These are phyloP conservation scores for Phainopepla nitens DNA, from an alignment of 2,113 vertebrate genomes.

Conservation along the genomic window DNA sequence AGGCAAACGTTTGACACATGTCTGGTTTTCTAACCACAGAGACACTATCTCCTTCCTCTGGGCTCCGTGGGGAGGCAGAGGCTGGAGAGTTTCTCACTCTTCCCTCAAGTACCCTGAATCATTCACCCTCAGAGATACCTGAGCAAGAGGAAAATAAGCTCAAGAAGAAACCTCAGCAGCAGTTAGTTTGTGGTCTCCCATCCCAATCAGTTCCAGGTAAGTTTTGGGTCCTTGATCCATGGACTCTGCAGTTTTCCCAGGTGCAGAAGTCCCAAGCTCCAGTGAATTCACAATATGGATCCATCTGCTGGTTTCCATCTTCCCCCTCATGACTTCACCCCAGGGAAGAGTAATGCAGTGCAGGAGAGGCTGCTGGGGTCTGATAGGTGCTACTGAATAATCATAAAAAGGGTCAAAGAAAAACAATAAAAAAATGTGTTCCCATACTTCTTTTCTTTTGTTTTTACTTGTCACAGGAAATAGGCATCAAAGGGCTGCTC, in stretches of 20 bases:
- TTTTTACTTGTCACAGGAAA: constrained; percentile 42
- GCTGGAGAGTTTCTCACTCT: constrained; percentile 4
- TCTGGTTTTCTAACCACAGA: constrained; percentile 59
- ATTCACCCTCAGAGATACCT: not conserved
- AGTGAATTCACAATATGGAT: not conserved
- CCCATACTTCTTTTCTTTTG: not conserved
- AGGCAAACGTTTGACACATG: not conserved
- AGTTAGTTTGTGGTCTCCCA: not conserved
- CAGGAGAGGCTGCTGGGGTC: accelerated
- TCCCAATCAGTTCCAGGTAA: not conserved
- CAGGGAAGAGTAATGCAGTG: not conserved
- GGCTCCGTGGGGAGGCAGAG: not conserved
- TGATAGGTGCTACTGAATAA: not conserved
- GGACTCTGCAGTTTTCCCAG: not conserved
- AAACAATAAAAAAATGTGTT: not conserved
- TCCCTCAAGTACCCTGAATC: not conserved
- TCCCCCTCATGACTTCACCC: not conserved
- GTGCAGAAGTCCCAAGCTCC: not conserved
- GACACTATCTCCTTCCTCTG: constrained; percentile 32
- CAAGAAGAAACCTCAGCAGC: not conserved
- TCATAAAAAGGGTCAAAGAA: not conserved
- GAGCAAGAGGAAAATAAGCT: not conserved
- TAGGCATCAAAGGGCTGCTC: constrained; percentile 36
- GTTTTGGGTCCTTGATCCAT: not conserved
- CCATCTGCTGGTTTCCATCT: not conserved